phyloP scores from a whole-genome alignment of 2,113 vertebrate species.

The Ibidorhyncha struthersii region DNA sequence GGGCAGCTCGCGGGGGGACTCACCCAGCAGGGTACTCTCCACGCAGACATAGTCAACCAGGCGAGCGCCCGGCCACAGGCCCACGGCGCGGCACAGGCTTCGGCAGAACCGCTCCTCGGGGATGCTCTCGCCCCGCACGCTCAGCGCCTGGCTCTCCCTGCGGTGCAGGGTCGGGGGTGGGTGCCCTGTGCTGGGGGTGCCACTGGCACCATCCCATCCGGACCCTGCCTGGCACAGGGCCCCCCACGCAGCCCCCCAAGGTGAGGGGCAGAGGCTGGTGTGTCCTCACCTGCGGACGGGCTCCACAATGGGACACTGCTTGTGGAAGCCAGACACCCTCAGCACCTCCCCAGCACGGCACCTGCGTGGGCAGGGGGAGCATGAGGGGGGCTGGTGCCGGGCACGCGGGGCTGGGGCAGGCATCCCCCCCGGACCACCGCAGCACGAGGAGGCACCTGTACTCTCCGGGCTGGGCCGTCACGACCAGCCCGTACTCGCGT shows the following conservation, averaged over 20 bases:
- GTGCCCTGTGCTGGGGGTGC: background rate
- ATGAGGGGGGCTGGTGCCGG: rapidly evolving
- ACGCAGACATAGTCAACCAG: constrained; percentile 88
- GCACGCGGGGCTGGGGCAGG: rapidly evolving
- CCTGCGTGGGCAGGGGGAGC: constrained; percentile 41
- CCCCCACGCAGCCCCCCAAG: rapidly evolving
- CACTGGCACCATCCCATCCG: rapidly evolving
- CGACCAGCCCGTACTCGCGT: constrained; percentile 81
- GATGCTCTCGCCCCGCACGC: constrained; percentile 85
- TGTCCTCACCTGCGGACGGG: constrained; percentile 82
- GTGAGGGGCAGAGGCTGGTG: background rate
- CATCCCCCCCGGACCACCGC: rapidly evolving
- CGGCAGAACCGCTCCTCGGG: constrained; percentile 80
- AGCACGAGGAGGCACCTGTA: constrained; percentile 78
- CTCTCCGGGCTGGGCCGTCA: constrained; percentile 80
- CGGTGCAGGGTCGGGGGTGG: rapidly evolving
- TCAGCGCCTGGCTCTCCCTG: constrained; percentile 84
- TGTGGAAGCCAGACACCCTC: constrained; percentile 82
- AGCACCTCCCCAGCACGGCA: constrained; percentile 85
- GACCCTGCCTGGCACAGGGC: background rate
- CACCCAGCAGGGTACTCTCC: constrained; percentile 89
- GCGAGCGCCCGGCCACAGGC: constrained; percentile 84
- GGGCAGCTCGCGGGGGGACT: background rate
- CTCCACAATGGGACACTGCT: constrained; percentile 86
- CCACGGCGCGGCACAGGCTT: constrained; percentile 75